Evolutionary conservation across 2,888 invertebrate genomes (phyloP), one percentile per base, ranked within the genome.

Genomic region (Gymnocheta viridis): DNA sequence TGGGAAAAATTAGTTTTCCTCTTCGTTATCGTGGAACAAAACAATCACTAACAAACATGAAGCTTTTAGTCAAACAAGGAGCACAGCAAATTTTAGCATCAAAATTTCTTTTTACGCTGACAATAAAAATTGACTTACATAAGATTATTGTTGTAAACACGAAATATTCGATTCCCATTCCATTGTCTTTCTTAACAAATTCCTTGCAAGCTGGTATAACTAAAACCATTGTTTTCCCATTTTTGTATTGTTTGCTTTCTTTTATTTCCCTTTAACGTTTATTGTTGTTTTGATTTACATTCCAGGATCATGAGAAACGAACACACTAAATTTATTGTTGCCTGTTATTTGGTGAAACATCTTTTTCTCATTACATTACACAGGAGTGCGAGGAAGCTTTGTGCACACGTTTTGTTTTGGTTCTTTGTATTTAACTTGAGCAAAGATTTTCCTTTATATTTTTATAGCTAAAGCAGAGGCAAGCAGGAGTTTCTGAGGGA

Each of bases 201-300:
- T 54, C 29, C 41, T 38, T 70, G 38, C 19, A 19, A 12, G n/a
- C n/a, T 32, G 22, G 14, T n/a, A 7, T 2, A 22, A n/a, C n/a
- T n/a, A n/a, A n/a, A 72, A 56, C 29, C 58, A 32, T 17, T 35
- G 24, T 38, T 49, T 49, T 35, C 6, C 6, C 5, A 29, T 47
- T 72, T 10, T 47, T 24, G 7, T 47, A 12, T 17, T 72, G 58
- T 35, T 35, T 35, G 32, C 17, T 19, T 19, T 32, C 19, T 1
- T 62, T 62, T 41, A 4, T 24, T 66, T 41, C 41, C 4, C 17
- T 72, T 35, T 19, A 51, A 51, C 27, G 27, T 51, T 49, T 62
- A 29, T 73, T 62, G 49, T 64, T 64, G 29, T 62, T 64, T 51
- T 64, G 51, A 38, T 54, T 74, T 74, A 74, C 41, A 32, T 17